These are phyloP conservation scores for Stylophora pistillata DNA, from an alignment of 64 coral and sea anemone species.

Conservation along the genomic window DNA sequence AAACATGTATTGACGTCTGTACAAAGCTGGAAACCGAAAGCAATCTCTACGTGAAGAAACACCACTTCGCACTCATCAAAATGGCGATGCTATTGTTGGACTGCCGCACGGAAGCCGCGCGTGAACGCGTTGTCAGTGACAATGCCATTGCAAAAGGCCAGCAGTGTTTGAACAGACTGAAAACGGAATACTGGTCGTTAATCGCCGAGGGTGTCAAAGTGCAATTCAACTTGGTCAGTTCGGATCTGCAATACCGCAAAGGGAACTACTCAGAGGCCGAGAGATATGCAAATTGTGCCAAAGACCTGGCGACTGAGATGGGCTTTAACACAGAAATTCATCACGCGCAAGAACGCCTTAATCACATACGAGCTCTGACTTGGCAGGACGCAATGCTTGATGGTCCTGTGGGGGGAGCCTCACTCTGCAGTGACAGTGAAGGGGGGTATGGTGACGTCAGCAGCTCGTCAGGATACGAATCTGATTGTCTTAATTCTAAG, in stretches of 20 bases:
- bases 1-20: constrained; percentile 12
- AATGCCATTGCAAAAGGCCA: constrained; percentile 13
- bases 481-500: not conserved
- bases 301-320: not conserved
- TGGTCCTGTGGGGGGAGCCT: not conserved
- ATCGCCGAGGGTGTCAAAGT: constrained; percentile 12
- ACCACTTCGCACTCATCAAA: constrained; percentile 46
- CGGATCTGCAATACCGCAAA: constrained; percentile 36
- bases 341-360: constrained; percentile 16
- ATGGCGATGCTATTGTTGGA: constrained; percentile 39
- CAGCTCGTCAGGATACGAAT: not conserved
- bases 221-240: constrained; percentile 12
- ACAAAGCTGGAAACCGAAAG: not conserved
- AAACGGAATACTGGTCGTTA: not conserved
- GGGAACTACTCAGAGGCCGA: not conserved
- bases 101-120: constrained; percentile 35
- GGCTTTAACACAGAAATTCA: constrained; percentile 50
- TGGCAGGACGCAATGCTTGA: not conserved
- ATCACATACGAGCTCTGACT: not conserved
- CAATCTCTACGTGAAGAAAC: constrained; percentile 6
- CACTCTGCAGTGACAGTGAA: not conserved
- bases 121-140: constrained; percentile 14
- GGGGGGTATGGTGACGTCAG: not conserved
- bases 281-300: not conserved
- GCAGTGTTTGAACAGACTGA: constrained; percentile 8